Conservation (phyloP, 1,140 invertebrate genomes). For the Mylabris phalerata region DNA sequence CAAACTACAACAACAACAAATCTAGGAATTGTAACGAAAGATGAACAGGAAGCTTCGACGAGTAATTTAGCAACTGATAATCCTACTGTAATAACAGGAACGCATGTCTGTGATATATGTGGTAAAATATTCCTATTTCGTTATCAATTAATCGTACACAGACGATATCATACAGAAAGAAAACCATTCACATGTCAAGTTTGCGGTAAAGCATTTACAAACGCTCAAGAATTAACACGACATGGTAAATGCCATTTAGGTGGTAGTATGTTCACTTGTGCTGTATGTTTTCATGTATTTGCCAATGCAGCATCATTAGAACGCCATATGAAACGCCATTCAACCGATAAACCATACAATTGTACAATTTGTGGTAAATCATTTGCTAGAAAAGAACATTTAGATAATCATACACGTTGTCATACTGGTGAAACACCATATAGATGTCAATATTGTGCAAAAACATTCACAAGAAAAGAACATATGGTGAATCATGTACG, state of each 20-base stretch:
- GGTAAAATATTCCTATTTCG: slow-evolving; percentile 79
- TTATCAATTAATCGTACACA: slow-evolving; percentile 77
- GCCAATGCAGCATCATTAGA: slow-evolving; percentile 63
- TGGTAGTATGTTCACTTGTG: slow-evolving; percentile 66
- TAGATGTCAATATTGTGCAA: slow-evolving; percentile 57
- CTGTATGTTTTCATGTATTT: slow-evolving; percentile 67
- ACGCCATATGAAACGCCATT: slow-evolving; percentile 68
- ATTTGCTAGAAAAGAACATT: slow-evolving; percentile 78
- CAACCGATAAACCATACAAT: slow-evolving; percentile 74
- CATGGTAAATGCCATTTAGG: slow-evolving; percentile 77
- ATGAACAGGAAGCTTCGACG: slow-evolving; percentile 50
- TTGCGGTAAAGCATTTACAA: slow-evolving; percentile 72
- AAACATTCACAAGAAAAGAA: slow-evolving; percentile 63
- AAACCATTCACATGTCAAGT: slow-evolving; percentile 79
- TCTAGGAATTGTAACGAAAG: slow-evolving; percentile 43
- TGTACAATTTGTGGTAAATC: slow-evolving; percentile 79
- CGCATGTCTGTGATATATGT: slow-evolving; percentile 73
- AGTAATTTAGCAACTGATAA: slow-evolving; percentile 44
- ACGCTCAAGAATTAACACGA: slow-evolving; percentile 64
- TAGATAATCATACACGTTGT: slow-evolving; percentile 74
- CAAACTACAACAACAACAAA: slow-evolving; percentile 18
- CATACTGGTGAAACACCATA: slow-evolving; percentile 81
- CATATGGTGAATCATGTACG: slow-evolving; percentile 60
- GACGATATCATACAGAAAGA: slow-evolving; percentile 75
- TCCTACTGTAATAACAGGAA: slow-evolving; percentile 53